Percentiles rank a stretch among this genome's conserved stretches.
Evolutionary conservation across 2,888 invertebrate genomes (phyloP).

Genomic region (Drosophila anomelani): DNA sequence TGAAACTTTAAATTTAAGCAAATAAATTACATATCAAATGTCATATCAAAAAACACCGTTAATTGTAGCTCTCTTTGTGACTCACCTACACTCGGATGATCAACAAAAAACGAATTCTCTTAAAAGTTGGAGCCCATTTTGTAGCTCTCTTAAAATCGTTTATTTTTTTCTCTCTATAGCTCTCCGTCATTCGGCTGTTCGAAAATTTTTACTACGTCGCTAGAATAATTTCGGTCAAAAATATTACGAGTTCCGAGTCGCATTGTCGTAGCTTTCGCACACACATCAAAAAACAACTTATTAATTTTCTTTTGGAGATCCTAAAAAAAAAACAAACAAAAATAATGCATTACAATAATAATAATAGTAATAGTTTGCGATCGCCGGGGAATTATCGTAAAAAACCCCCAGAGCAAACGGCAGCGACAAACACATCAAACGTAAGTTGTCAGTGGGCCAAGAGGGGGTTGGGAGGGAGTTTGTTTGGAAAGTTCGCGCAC

Average conservation of each 20-base stretch:
- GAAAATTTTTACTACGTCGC: constrained; percentile 71
- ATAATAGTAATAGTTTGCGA: constrained; percentile 25
- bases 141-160: constrained; percentile 10
- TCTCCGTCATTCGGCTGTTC: constrained; percentile 21
- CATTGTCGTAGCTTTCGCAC: constrained; percentile 64
- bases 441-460: constrained; percentile 22
- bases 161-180: neutral
- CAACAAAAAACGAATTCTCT: constrained; percentile 19
- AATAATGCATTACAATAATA: constrained; percentile 32
- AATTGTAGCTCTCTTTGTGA: constrained; percentile 28
- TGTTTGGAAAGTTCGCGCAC: constrained; percentile 36
- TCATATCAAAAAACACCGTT: constrained; percentile 22
- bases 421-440: constrained; percentile 21
- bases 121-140: constrained; percentile 4
- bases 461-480: constrained; percentile 5
- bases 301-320: constrained; percentile 1
- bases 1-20: neutral
- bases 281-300: constrained; percentile 28
- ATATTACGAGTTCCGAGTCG: constrained; percentile 58
- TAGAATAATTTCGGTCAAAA: constrained; percentile 76
- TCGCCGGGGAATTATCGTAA: constrained; percentile 28
- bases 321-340: neutral
- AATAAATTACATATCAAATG: neutral
- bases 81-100: constrained; percentile 20
- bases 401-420: constrained; percentile 4